Base-by-base conservation (phyloP, 1,140 invertebrate genomes). In the Pemphigus obesinymphae region DNA sequence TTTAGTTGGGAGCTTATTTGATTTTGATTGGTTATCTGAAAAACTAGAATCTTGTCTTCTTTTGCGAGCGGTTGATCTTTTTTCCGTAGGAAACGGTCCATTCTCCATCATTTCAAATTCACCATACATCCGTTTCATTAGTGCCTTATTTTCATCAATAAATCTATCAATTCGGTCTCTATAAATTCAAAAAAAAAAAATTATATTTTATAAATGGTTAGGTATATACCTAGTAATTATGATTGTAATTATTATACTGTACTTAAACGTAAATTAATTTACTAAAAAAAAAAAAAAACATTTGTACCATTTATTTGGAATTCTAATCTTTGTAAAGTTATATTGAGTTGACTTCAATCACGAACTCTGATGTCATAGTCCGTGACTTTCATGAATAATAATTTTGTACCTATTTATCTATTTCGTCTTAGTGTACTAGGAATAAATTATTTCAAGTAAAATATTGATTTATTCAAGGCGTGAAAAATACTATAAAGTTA, bases 51-150 rank as follows among this genome's bases (percentile, higher is more conserved):
- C 31, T 17, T 73, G 82, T 20, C 68, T 73, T 82, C 34, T 72
- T 23, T 82, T 82, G n/a, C 63, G 82, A 43, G 45, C 50, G 45
- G 70, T 72, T 2, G 68, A 55, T 40, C 72, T 55, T 63, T 66
- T 82, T 20, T 53, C 31, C 53, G 61, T 73, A 7, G 66, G 76
- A 63, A 82, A 86, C 10, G 88, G 87, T 15, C 88, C 89, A 55
- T 89, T 89, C 76, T 89, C 89, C 80, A 89, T 86, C 88, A 91
- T 91, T 83, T 91, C 90, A 85, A 96, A 96, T 83, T 95, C 93
- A 4, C 95, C 95, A 84, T 96, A 96, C 95, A 97, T 97, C 81
- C 95, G 89, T 85, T 94, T 93, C 90, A 96, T 96, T 83, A 97
- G 85, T 13, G 95, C 95, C 88, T 96, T 96, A 87, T 97, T 97